Percentiles rank a stretch among this genome's conserved stretches.
phyloP scores from a whole-genome alignment of 2,888 invertebrate species.

The Polymixis flavicincta region DNA sequence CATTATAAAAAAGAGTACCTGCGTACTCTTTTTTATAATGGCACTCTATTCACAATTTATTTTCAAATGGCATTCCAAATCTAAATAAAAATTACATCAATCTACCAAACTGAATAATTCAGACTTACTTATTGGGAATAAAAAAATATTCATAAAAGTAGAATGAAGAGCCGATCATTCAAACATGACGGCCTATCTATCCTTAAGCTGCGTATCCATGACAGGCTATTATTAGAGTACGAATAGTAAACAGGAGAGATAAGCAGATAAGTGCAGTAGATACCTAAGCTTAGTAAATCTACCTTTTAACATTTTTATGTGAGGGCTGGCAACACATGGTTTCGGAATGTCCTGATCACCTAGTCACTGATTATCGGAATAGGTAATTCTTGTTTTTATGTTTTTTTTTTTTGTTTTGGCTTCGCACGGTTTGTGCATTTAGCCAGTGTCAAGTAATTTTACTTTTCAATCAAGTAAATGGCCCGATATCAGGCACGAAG shows the following conservation, averaged over 20 bases:
- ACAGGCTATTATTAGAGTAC: constrained; percentile 23
- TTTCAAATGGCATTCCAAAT: background rate
- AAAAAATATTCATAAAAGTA: constrained; percentile 19
- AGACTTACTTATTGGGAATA: background rate
- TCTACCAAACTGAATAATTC: background rate
- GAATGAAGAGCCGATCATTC: constrained; percentile 30
- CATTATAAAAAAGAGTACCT: no score
- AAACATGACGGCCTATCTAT: constrained; percentile 29
- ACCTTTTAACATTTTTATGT: constrained; percentile 7
- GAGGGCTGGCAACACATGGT: constrained; percentile 4
- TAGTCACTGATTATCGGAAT: no score
- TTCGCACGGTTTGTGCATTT: no score
- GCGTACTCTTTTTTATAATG: background rate
- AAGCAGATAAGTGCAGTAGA: constrained; percentile 12
- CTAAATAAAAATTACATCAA: background rate
- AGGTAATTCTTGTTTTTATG: no score
- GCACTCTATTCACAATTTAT: background rate
- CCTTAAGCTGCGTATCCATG: constrained; percentile 3
- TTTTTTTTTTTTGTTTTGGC: no score
- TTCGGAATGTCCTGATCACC: background rate
- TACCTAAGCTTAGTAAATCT: constrained; percentile 15
- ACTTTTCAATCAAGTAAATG: no score
- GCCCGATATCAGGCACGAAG: no score
- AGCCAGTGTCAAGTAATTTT: no score
- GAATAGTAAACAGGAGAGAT: constrained; percentile 19